A percentile compares a stretch with the other conserved stretches of the same genome.
phyloP scores from a whole-genome alignment of 2,113 vertebrate species.

The Protobothrops mucrosquamatus region DNA sequence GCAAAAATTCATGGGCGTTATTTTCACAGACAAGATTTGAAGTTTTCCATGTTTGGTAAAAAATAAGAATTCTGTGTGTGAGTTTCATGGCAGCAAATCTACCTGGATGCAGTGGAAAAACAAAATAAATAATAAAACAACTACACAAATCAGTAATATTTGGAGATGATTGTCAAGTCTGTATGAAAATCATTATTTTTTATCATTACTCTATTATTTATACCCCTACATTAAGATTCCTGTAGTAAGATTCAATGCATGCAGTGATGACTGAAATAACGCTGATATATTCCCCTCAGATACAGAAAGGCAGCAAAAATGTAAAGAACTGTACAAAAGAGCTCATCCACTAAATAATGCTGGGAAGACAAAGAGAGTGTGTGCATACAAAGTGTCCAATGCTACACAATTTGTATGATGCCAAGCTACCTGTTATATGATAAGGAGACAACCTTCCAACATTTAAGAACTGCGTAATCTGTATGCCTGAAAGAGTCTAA shows the following conservation, averaged over 20 bases:
- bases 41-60: slow-evolving; percentile 70
- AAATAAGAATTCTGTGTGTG: slow-evolving; percentile 42
- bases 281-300: not conserved
- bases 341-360: not conserved
- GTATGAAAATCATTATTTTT: not conserved
- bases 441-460: not conserved
- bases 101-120: not conserved
- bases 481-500: not conserved
- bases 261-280: not conserved
- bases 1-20: slow-evolving; percentile 10
- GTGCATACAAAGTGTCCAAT: not conserved
- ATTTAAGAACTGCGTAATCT: not conserved
- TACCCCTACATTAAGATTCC: not conserved
- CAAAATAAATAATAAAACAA: not conserved
- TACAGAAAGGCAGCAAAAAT: not conserved
- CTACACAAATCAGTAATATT: not conserved
- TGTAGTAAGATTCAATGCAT: not conserved
- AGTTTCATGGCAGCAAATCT: slow-evolving; percentile 25
- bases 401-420: not conserved
- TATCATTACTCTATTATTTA: not conserved
- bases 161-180: not conserved
- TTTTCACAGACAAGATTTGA: slow-evolving; percentile 41
- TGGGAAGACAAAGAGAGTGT: not conserved
- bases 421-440: not conserved
- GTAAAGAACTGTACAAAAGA: not conserved